Evolutionary conservation across 2,113 vertebrate genomes (phyloP), one percentile per base, ranked within the genome.

Genomic region (Amblyornis subalaris): DNA sequence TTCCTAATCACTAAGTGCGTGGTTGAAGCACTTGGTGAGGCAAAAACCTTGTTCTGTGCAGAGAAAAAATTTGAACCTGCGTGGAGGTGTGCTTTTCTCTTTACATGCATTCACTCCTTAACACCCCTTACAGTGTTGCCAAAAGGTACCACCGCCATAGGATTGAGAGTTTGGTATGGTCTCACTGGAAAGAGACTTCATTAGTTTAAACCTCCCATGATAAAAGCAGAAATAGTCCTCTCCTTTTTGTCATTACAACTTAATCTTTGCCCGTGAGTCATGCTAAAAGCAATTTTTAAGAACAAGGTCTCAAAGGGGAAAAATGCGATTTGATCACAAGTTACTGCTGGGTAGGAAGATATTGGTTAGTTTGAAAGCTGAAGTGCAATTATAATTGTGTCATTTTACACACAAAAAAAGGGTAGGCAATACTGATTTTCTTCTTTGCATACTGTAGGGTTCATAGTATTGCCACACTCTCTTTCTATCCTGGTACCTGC

Each of bases 221-320:
- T 72, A 85, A 64, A 89, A 82, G 74, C 81, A 69, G 82, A 93
- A 95, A 57, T 53, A 85, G 23, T 79, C 70, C 31, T 82, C 62
- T 93, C 45, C 11, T 73, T 89, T 94, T 94, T 95, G 75, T 85
- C 66, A 26, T 82, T 95, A 65, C 58, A 79, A 40, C 73, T 92
- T 91, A 61, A 81, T 90, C 73, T 93, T 95, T 85, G 58, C 65
- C 48, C 1, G 1, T 90, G 78, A 94, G 75, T 95, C 88, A 66
- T 35, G n/a, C 77, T 82, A 61, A 95, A 95, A 82, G 73, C 76
- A 89, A 57, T 79, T 96, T 89, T 67, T 82, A 72, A 87, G 42
- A 91, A 35, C 20, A n/a, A 44, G 75, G 53, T 93, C 82, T 90
- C 72, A 35, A 9, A 74, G 86, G 75, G 66, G 55, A 72, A 92